Conservation (phyloP, 2,797 vertebrate genomes). For the Nasua narica region DNA sequence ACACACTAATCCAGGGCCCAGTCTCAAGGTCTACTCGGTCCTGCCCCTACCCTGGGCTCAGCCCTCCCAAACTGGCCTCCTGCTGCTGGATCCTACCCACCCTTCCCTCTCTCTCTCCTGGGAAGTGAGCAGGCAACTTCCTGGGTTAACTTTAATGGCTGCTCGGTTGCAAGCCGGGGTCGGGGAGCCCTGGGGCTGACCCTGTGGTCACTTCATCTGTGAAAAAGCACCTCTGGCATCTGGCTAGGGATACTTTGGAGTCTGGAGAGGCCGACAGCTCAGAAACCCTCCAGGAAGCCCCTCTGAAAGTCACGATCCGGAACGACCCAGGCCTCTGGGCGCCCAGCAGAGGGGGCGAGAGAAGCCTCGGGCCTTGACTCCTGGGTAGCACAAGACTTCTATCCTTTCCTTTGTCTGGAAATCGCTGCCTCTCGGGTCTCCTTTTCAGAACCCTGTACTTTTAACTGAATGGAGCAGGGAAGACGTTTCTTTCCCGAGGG, state of each 20-base stretch:
- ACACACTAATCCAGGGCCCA: neutral
- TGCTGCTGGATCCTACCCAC: neutral
- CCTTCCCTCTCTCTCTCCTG: neutral
- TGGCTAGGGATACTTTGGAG: neutral
- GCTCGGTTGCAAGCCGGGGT: no score
- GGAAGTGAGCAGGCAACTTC: neutral
- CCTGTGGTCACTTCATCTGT: neutral
- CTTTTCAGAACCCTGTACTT: neutral
- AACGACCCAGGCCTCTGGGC: neutral
- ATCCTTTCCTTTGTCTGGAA: neutral
- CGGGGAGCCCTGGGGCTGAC: neutral
- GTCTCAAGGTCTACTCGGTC: neutral
- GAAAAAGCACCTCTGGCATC: neutral
- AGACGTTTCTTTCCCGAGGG: neutral
- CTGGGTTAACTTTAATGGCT: neutral
- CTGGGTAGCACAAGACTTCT: no score
- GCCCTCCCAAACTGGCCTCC: neutral
- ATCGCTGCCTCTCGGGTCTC: neutral
- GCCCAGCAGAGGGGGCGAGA: neutral
- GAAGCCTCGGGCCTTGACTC: neutral
- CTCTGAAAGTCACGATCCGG: neutral
- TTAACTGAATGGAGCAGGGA: neutral
- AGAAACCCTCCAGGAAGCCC: neutral
- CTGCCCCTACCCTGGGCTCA: neutral
- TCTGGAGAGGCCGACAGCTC: neutral